Evolutionary conservation across 2,888 invertebrate genomes (phyloP), one percentile per base, ranked within the genome.

Genomic region (Dendrolimus houi): DNA sequence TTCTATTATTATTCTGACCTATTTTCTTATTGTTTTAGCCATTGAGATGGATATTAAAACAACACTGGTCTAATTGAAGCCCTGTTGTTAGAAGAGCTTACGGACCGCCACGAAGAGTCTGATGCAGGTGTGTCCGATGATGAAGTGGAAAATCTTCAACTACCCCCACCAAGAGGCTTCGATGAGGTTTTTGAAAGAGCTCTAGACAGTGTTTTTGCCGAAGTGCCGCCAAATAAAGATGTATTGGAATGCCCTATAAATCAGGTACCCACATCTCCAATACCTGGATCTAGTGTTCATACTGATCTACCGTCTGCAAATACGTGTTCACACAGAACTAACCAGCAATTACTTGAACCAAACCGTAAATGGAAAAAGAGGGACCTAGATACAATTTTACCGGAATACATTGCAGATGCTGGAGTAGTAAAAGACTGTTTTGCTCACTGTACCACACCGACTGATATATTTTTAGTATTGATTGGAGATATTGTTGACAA

Each of bases 391-490:
- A 63, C 60, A 60, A 61, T 57, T 64, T 61, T 63, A 64, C 57
- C 60, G 57, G 58, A 66, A 65, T 66, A 65, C 57, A 17, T 56
- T 60, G 52, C 41, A 59, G 57, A 63, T 60, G 64, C 61, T 59
- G 60, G 60, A 60, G 65, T 62, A 62, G 52, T 62, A 59, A 59
- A 64, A 56, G 59, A 63, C 47, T 63, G 17, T 66, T 66, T 63
- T 64, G n/a, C 65, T 64, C 56, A 64, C 52, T 64, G 62, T 58
- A 61, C 17, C 54, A 66, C 59, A 13, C 62, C 62, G 57, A 63
- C 64, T 61, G 63, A 65, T 59, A 63, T 64, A 59, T n/a, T 62
- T 65, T 60, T 63, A 62, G 64, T 66, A 57, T 59, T 64, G 63
- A 64, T 64, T 62, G 60, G 53, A 52, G 61, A 60, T 57, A 60